Evolutionary conservation across 92 coral and sea anemone species (phyloP).

Genomic region (Scolanthus callimorphus): DNA sequence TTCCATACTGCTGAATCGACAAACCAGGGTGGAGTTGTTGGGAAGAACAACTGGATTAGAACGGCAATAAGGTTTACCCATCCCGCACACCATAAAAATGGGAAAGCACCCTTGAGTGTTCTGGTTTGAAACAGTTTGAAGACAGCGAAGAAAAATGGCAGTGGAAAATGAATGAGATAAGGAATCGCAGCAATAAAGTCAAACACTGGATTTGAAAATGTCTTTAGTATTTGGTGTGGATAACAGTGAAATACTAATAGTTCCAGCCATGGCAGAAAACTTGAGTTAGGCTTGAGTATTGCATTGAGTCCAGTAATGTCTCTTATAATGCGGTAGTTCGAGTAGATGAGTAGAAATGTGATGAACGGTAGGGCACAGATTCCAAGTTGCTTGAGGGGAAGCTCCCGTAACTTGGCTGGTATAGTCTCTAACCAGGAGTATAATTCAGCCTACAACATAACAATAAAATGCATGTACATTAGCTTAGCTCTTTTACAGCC

Average conservation of each 20-base stretch:
- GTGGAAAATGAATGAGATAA: slow-evolving; percentile 87
- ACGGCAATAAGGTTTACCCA: slow-evolving; percentile 95
- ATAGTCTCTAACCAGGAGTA: slow-evolving; percentile 80
- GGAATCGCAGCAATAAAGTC: slow-evolving; percentile 98
- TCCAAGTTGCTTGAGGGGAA: slow-evolving; percentile 70
- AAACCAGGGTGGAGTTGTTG: slow-evolving; percentile 99
- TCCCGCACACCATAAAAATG: slow-evolving; percentile 95
- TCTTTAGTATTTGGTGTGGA: slow-evolving; percentile 94
- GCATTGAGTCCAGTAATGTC: slow-evolving; percentile 73
- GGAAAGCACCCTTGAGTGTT: slow-evolving; percentile 77
- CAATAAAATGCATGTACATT: not conserved
- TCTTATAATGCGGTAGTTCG: slow-evolving; percentile 84
- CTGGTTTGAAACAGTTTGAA: slow-evolving; percentile 81
- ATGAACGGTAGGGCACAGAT: slow-evolving; percentile 79
- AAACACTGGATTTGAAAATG: slow-evolving; percentile 92
- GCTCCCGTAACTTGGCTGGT: slow-evolving; percentile 72
- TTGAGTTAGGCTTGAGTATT: slow-evolving; percentile 76
- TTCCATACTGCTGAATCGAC: slow-evolving; percentile 96
- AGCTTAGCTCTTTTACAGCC: too few species aligned
- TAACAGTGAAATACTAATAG: slow-evolving; percentile 91
- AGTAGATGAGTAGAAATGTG: slow-evolving; percentile 63
- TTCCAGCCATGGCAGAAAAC: slow-evolving; percentile 91
- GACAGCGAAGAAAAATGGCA: slow-evolving; percentile 77
- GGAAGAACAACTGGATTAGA: slow-evolving; percentile 88
- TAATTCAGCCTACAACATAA: slow-evolving; percentile 77